Evolutionary conservation across 2,888 invertebrate genomes (phyloP), one percentile per base, ranked within the genome.

Genomic region (Drosophila paramelanica): DNA sequence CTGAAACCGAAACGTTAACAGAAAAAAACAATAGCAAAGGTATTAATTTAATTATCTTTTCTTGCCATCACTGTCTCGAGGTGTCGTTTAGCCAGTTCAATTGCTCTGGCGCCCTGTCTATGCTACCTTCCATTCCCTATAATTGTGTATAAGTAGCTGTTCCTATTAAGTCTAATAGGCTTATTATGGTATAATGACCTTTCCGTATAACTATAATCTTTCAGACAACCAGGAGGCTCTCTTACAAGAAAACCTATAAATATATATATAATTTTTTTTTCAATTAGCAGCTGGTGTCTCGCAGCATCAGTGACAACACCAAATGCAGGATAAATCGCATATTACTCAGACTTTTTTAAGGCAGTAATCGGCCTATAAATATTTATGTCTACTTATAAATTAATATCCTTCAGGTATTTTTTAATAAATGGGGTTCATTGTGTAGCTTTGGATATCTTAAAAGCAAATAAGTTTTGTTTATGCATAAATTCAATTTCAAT

Each of bases 41-140:
- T 66, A 77, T 77, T 77, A 72, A 77, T 77, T 77, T 79, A 77
- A 77, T 77, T 79, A 79, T 79, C 53, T 79, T 64, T 77, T 78
- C 77, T 67, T 75, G 77, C 71, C 71, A 62, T 20, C 64, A 31
- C 10, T 3, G 47, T 60, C 75, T 56, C 33, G 75, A 79, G 75
- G 72, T 77, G 76, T 79, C 77, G 68, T 68, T 68, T 75, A 72
- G 71, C 39, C 79, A 45, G 49, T 66, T 57, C 65, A 64, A 68
- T 58, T 59, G 58, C 61, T 58, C 20, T 61, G 72, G 77, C 72
- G 71, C 72, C 72, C 53, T 45, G 51, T 31, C 47, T 31, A 25
- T 31, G 41, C 39, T 23, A 41, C n/a, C 49, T 43, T 17, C 42
- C 53, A 72, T 43, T 60, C 50, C 57, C 45, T 45, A 55, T 73